Evolutionary conservation across 2,888 invertebrate species (phyloP).

Genomic region (Rhopalosiphum nymphaeae): DNA sequence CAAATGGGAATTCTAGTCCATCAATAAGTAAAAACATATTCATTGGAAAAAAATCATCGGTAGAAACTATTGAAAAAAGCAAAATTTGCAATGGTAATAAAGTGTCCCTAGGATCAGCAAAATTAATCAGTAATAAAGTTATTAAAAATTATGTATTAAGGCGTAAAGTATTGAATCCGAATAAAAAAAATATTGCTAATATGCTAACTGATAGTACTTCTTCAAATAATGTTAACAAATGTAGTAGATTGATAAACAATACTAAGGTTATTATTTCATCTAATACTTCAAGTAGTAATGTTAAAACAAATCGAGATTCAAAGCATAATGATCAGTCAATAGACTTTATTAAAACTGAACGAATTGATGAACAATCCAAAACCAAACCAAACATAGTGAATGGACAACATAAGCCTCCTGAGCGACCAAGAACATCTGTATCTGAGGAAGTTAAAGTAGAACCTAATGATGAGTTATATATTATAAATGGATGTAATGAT

Average conservation of each 20-base stretch:
- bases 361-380: neutral
- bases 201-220: neutral
- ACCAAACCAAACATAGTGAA: neutral
- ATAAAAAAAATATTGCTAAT: neutral
- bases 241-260: neutral
- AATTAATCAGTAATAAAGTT: constrained; percentile 12
- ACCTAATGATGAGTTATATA: neutral
- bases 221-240: neutral
- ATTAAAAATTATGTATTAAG: constrained; percentile 25
- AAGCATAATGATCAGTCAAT: neutral
- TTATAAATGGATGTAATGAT: neutral
- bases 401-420: neutral
- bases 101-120: neutral
- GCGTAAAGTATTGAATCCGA: neutral
- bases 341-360: constrained; percentile 15
- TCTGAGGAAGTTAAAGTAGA: neutral
- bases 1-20: constrained; percentile 16
- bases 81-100: neutral
- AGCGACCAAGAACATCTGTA: neutral
- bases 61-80: neutral
- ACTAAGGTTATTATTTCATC: neutral
- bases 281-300: neutral
- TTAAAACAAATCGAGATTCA: neutral
- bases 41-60: neutral
- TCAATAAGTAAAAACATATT: neutral